Evolutionary conservation across 2,888 invertebrate genomes (phyloP).

Genomic region (Xylota sylvarum): DNA sequence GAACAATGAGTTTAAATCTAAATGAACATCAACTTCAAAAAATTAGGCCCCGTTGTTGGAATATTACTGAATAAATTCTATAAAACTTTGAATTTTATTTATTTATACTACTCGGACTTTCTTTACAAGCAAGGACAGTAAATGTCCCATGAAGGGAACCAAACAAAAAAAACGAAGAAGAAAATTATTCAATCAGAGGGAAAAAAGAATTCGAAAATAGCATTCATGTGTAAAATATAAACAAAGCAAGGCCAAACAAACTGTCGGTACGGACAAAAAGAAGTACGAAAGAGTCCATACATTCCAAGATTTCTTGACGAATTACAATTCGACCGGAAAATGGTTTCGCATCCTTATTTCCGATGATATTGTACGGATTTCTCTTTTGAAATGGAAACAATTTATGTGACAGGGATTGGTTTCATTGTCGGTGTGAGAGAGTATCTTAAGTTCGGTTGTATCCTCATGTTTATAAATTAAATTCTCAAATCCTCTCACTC

Average conservation of each 20-base stretch:
- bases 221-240: slow-evolving; percentile 73
- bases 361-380: slow-evolving; percentile 73
- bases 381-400: slow-evolving; percentile 76
- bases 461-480: slow-evolving; percentile 77
- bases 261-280: slow-evolving; percentile 1
- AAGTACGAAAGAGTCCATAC: slow-evolving; percentile 58
- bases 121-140: slow-evolving; percentile 38
- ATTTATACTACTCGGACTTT: slow-evolving; percentile 35
- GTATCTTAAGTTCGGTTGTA: slow-evolving; percentile 63
- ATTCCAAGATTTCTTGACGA: slow-evolving; percentile 76
- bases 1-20: slow-evolving; percentile 47
- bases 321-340: slow-evolving; percentile 77
- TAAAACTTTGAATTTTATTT: slow-evolving; percentile 55
- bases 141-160: slow-evolving; percentile 51
- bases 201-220: slow-evolving; percentile 59
- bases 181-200: slow-evolving; percentile 71
- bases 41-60: slow-evolving; percentile 33
- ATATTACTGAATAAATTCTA: slow-evolving; percentile 46
- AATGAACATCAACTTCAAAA: slow-evolving; percentile 57
- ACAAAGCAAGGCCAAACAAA: slow-evolving; percentile 59
- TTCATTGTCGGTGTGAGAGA: slow-evolving; percentile 54
- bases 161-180: slow-evolving; percentile 13
- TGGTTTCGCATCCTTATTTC: slow-evolving; percentile 76
- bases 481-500: slow-evolving; percentile 63
- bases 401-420: slow-evolving; percentile 76